Conservation (phyloP, 2,888 invertebrate genomes). For the Villa cingulata region DNA sequence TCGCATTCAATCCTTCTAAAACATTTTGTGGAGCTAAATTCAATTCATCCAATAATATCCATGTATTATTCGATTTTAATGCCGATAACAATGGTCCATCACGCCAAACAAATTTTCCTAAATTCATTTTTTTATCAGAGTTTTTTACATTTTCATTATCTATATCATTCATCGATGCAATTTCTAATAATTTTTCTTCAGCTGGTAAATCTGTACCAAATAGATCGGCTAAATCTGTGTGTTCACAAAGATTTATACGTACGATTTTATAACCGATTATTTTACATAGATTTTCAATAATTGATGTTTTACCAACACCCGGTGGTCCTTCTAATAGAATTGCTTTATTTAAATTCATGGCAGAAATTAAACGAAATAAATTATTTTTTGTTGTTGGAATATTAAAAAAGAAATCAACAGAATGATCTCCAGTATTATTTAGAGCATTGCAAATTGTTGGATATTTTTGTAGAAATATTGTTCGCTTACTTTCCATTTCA, state of each 20-base stretch:
- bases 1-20: slow-evolving; percentile 95
- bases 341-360: slow-evolving; percentile 80
- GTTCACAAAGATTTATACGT: slow-evolving; percentile 94
- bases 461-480: slow-evolving; percentile 18
- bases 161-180: slow-evolving; percentile 10
- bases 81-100: slow-evolving; percentile 93
- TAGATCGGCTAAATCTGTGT: slow-evolving; percentile 95
- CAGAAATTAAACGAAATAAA: slow-evolving; percentile 70
- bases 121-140: slow-evolving; percentile 26
- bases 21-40: slow-evolving; percentile 98
- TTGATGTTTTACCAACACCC: slow-evolving; percentile 95
- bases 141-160: background rate
- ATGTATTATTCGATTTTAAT: slow-evolving; percentile 71
- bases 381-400: slow-evolving; percentile 72
- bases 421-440: slow-evolving; percentile 11
- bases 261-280: slow-evolving; percentile 71
- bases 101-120: slow-evolving; percentile 86
- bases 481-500: slow-evolving; percentile 32
- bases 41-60: slow-evolving; percentile 95
- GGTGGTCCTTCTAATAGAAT: slow-evolving; percentile 93
- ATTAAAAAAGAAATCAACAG: slow-evolving; percentile 50
- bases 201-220: slow-evolving; percentile 96
- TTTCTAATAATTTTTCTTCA: slow-evolving; percentile 49
- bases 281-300: slow-evolving; percentile 79
- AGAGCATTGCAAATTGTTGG: slow-evolving; percentile 14